These are phyloP conservation scores for Myotis pilosus DNA, from an alignment of 2,797 vertebrate genomes.

Conservation along the genomic window DNA sequence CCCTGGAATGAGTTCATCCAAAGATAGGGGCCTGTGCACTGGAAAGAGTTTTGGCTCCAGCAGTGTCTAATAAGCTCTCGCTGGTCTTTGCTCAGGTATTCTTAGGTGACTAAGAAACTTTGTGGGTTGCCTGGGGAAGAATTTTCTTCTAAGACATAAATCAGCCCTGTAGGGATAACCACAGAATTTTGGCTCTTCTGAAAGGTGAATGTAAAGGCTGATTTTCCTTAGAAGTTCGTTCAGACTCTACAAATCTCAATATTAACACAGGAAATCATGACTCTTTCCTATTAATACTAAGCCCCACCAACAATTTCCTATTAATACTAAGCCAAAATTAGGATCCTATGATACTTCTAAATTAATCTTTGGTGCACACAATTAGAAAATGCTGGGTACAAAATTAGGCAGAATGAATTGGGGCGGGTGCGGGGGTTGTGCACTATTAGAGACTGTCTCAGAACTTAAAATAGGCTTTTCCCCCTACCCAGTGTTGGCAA, in stretches of 20 bases:
- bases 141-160: neutral
- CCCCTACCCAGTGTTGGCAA: neutral
- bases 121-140: neutral
- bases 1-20: neutral
- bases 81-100: neutral
- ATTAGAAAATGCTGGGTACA: neutral
- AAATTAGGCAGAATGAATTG: neutral
- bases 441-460: neutral
- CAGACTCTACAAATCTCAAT: neutral
- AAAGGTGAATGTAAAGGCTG: neutral
- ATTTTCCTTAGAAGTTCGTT: neutral
- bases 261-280: neutral
- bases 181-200: neutral
- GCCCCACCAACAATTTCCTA: neutral
- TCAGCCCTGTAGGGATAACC: neutral
- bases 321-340: neutral
- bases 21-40: neutral
- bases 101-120: neutral
- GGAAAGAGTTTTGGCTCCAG: neutral
- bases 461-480: neutral
- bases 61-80: neutral
- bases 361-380: neutral
- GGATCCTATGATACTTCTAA: neutral
- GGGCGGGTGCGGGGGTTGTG: accelerated
- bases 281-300: neutral